Evolutionary conservation across 1,140 invertebrate genomes (phyloP).

Genomic region (Ganaspis sp.): DNA sequence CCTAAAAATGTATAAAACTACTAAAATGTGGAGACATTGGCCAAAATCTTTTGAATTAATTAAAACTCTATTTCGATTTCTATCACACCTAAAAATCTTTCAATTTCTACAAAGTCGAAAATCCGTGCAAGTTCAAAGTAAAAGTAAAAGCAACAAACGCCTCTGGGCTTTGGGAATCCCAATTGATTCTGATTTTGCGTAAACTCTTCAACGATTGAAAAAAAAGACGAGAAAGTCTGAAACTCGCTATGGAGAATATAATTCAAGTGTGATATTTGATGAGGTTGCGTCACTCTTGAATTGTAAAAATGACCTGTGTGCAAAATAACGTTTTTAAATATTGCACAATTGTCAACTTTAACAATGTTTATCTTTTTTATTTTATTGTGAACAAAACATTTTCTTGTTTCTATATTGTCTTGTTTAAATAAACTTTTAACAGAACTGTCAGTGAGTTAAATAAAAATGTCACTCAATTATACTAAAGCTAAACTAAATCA

Average conservation of each 20-base stretch:
- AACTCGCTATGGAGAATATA: neutral
- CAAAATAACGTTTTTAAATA: conserved; percentile 3
- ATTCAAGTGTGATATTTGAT: neutral
- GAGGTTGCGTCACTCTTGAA: neutral
- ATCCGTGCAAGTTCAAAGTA: too few relatives aligned
- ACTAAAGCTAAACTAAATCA: too few relatives aligned
- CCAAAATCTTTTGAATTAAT: too few relatives aligned
- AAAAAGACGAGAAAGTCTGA: neutral
- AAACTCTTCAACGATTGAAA: neutral
- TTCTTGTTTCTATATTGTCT: neutral
- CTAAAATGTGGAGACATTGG: too few relatives aligned
- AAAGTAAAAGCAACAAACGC: neutral
- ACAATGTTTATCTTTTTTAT: neutral
- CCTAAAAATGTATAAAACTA: too few relatives aligned
- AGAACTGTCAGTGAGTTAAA: too few relatives aligned
- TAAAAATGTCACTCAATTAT: too few relatives aligned
- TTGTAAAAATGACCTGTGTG: neutral
- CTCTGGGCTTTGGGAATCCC: neutral
- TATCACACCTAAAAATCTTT: too few relatives aligned
- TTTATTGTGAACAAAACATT: neutral
- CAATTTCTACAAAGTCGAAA: too few relatives aligned
- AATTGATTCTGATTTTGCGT: neutral
- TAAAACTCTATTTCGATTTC: too few relatives aligned
- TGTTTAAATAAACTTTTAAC: too few relatives aligned
- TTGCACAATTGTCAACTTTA: neutral